Conservation (phyloP, 2,113 vertebrate genomes). For the Rhinoderma darwinii region DNA sequence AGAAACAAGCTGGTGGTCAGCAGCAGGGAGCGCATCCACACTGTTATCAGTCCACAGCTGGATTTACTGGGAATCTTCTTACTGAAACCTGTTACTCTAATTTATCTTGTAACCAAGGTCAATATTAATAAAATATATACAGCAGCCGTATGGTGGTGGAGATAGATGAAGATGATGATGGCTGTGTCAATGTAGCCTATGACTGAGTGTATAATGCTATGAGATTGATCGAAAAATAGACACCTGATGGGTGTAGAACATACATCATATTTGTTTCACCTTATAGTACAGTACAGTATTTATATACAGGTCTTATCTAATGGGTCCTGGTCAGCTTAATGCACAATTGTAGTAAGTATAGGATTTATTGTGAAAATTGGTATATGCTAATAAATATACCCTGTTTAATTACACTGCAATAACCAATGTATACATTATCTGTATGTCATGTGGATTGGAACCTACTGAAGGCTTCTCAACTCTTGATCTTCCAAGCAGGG, state of each 20-base stretch:
- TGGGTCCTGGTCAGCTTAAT: not conserved
- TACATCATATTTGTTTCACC: constrained; percentile 37
- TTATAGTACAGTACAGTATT: not conserved
- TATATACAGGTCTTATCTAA: not conserved
- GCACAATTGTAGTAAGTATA: not conserved
- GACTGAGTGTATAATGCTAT: constrained; percentile 28
- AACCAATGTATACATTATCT: not conserved
- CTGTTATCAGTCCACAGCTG: constrained; percentile 66
- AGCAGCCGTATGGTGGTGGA: not conserved
- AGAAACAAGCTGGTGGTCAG: constrained; percentile 65
- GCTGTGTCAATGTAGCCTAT: constrained; percentile 33
- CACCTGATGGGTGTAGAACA: constrained; percentile 26
- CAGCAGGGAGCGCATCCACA: constrained; percentile 65
- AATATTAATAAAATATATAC: constrained; percentile 53
- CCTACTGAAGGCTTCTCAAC: not conserved
- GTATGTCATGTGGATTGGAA: not conserved
- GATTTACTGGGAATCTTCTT: constrained; percentile 70
- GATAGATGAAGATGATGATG: constrained; percentile 53
- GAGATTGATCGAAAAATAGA: constrained; percentile 38
- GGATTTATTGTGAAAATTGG: not conserved
- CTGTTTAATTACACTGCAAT: not conserved
- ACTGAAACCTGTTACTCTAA: constrained; percentile 68
- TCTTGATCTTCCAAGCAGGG: not conserved
- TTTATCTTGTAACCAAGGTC: constrained; percentile 65
- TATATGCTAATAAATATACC: not conserved